phyloP scores from a whole-genome alignment of 2,113 vertebrate genomes.

The Coregonus clupeaformis region DNA sequence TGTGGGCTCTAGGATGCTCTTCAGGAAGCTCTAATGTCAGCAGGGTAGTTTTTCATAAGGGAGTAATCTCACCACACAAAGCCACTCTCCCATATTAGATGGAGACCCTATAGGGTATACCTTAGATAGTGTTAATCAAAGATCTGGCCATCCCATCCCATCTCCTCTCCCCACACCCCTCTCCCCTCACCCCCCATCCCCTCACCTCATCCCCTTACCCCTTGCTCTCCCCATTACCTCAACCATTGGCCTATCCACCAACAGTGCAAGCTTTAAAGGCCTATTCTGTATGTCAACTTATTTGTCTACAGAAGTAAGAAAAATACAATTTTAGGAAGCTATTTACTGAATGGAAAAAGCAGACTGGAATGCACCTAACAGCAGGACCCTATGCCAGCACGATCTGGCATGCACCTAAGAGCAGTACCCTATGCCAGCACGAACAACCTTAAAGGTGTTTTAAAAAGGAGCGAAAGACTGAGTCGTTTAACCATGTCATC shows the following conservation, averaged over 20 bases:
- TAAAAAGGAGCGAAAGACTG: too few relatives aligned
- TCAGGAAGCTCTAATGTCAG: constrained; percentile 41
- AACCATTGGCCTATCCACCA: constrained; percentile 55
- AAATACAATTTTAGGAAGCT: too few relatives aligned
- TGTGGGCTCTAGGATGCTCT: constrained; percentile 42
- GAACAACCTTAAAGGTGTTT: constrained; percentile 53
- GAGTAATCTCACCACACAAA: constrained; percentile 70
- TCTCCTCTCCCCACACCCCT: constrained; percentile 43
- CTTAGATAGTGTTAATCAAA: too few relatives aligned
- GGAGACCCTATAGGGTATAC: constrained; percentile 49
- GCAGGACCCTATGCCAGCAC: too few relatives aligned
- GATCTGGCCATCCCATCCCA: constrained; percentile 49
- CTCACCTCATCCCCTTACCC: not conserved
- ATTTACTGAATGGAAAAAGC: constrained; percentile 1
- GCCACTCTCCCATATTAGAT: constrained; percentile 62
- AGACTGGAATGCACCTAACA: too few relatives aligned
- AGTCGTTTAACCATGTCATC: constrained; percentile 66
- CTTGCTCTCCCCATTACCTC: constrained; percentile 59
- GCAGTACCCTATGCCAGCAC: constrained; percentile 54
- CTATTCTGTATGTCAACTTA: constrained; percentile 62
- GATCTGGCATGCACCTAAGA: constrained; percentile 52
- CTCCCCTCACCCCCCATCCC: too few relatives aligned
- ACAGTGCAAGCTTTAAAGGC: constrained; percentile 48
- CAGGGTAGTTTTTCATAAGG: constrained; percentile 77
- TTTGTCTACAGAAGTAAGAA: constrained; percentile 52